Evolutionary conservation across 2,113 vertebrate genomes (phyloP).

Genomic region (Ibidorhyncha struthersii): DNA sequence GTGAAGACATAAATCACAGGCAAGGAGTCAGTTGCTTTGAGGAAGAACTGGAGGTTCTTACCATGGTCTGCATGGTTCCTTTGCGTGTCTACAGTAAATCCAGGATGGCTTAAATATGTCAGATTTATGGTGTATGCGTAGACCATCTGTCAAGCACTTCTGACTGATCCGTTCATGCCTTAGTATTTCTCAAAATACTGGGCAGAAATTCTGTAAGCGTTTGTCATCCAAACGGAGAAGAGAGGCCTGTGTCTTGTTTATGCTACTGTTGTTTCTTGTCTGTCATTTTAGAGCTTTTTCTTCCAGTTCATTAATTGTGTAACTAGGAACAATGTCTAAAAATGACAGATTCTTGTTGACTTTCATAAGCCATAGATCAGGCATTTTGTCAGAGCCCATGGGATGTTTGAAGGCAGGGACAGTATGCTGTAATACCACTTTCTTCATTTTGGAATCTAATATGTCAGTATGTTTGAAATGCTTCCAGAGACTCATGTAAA

Average conservation of each 20-base stretch:
- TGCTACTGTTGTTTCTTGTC: not conserved
- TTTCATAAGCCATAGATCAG: not conserved
- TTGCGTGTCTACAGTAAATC: not conserved
- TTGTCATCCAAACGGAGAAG: not conserved
- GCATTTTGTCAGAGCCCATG: not conserved
- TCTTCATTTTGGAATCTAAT: not conserved
- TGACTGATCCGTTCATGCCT: rapidly evolving
- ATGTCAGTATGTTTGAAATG: not conserved
- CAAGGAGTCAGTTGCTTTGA: not conserved
- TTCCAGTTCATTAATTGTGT: not conserved
- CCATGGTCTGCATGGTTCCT: not conserved
- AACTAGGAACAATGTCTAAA: not conserved
- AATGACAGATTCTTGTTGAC: not conserved
- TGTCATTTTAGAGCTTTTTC: not conserved
- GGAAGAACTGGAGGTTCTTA: not conserved
- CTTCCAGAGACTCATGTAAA: not conserved
- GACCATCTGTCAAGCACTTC: not conserved
- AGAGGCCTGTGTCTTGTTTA: not conserved
- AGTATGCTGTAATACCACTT: not conserved
- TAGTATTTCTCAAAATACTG: not conserved
- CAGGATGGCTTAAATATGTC: not conserved
- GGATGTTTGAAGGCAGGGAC: not conserved
- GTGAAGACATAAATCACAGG: not conserved
- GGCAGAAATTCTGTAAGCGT: not conserved
- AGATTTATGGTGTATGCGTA: not conserved